Evolutionary conservation across 2,888 invertebrate genomes (phyloP), one percentile per base, ranked within the genome.

Genomic region (Phortica okadai): DNA sequence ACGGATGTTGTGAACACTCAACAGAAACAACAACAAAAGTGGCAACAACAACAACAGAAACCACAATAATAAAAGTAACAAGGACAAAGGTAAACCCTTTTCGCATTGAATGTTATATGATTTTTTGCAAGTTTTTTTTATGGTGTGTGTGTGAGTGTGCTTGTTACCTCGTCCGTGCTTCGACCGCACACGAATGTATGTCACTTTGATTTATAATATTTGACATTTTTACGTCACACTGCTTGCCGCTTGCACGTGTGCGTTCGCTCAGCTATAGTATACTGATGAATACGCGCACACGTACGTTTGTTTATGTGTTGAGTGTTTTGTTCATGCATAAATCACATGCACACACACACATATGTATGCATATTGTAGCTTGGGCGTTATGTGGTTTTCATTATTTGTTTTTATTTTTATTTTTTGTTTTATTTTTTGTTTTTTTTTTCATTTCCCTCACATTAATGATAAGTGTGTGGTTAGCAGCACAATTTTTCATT

Each of bases 131-230:
- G 8, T 72, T 62, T 14, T 21, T 64, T 41, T 67, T 5, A 67
- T 10, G 33, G 33, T 33, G 64, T 10, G 16, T 64, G 16, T 64
- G 16, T 64, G 33, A 16, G 16, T 64, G 50, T 25, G 50, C 58
- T n/a, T 58, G 11, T n/a, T 25, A 56, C 56, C 42, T 16, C 7
- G 58, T 41, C 11, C 41, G 58, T 56, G 41, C 41, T n/a, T 11
- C 25, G 42, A 6, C 66, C 77, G 77, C 76, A 66, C 75, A 77
- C 76, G 76, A 79, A 79, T 79, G 81, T 82, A 7, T 69, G 80
- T 79, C 80, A 77, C 81, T 82, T 80, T 84, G 82, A 83, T 83
- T 83, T 83, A 85, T 83, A 81, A 84, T 82, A 84, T 83, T 83
- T 82, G 85, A 82, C 85, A 85, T 81, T 77, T 72, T 56, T 56